These are phyloP conservation scores for Oenanthe oenanthe DNA, from an alignment of 2,113 vertebrate genomes.

Conservation along the genomic window DNA sequence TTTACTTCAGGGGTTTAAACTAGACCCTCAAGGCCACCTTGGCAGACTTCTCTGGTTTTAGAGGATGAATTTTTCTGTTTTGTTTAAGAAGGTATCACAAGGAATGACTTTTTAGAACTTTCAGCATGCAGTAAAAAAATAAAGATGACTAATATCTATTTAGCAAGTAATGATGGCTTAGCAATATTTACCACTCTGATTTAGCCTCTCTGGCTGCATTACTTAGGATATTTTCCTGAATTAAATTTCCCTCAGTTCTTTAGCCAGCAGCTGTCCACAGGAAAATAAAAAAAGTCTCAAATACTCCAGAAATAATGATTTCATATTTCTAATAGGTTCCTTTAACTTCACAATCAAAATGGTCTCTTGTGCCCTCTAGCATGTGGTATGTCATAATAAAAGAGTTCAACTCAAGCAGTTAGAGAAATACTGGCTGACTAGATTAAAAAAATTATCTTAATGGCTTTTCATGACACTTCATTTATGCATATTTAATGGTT, in stretches of 20 bases:
- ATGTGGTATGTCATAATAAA: not conserved
- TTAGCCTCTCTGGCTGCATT: conserved; percentile 75
- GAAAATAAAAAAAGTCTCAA: conserved; percentile 60
- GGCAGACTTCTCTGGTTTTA: conserved; percentile 59
- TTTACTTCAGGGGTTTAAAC: conserved; percentile 62
- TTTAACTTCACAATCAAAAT: conserved; percentile 65
- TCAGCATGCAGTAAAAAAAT: conserved; percentile 61
- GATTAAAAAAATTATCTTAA: not conserved
- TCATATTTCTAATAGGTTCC: conserved; percentile 75
- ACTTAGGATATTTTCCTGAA: conserved; percentile 76
- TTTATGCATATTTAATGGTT: not conserved
- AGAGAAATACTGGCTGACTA: not conserved
- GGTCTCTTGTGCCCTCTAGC: conserved; percentile 56
- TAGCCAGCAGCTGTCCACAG: conserved; percentile 78
- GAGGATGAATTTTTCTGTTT: conserved; percentile 64
- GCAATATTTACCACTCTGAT: conserved; percentile 76
- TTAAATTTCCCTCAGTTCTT: conserved; percentile 77
- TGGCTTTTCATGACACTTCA: not conserved
- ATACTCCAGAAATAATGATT: conserved; percentile 78
- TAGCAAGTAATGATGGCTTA: conserved; percentile 79
- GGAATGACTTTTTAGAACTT: conserved; percentile 63
- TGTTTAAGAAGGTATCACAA: conserved; percentile 71
- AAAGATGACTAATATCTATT: conserved; percentile 79
- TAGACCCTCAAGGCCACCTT: conserved; percentile 70
- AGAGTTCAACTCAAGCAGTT: not conserved